phyloP scores from a whole-genome alignment of 37 sponge, comb jelly and placozoan species.

The Oscarella lobularis region DNA sequence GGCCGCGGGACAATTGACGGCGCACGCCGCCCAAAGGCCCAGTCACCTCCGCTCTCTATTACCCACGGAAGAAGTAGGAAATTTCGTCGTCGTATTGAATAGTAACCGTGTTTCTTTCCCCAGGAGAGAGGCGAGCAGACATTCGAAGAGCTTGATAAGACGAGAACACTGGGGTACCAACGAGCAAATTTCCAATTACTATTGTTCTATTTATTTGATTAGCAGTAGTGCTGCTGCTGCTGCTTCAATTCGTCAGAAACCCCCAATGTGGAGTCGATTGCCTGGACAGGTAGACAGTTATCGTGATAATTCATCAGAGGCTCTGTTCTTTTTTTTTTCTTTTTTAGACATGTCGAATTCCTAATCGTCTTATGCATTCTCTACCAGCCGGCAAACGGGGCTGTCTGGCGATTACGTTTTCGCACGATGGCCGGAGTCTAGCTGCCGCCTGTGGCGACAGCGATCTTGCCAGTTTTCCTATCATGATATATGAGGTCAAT shows the following conservation, averaged over 20 bases:
- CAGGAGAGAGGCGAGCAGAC: background rate
- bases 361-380: conserved; percentile 15
- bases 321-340: too few species aligned
- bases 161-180: background rate
- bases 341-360: conserved; percentile 47
- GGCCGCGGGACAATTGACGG: background rate
- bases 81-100: background rate
- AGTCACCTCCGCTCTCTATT: background rate
- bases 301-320: too few species aligned
- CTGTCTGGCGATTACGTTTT: conserved; percentile 60
- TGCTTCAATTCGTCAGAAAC: too few species aligned
- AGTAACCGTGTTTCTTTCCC: background rate
- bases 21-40: background rate
- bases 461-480: background rate
- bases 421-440: conserved; percentile 41
- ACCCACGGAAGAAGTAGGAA: background rate
- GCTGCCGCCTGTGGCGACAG: conserved; percentile 28
- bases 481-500: conserved; percentile 26
- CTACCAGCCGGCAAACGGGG: conserved; percentile 35
- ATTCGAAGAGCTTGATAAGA: background rate
- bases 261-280: conserved; percentile 23
- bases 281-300: conserved; percentile 58
- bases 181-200: too few species aligned
- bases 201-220: too few species aligned
- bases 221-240: too few species aligned